Evolutionary conservation across 2,113 vertebrate genomes (phyloP).

Genomic region (Sphyrna mokarran): DNA sequence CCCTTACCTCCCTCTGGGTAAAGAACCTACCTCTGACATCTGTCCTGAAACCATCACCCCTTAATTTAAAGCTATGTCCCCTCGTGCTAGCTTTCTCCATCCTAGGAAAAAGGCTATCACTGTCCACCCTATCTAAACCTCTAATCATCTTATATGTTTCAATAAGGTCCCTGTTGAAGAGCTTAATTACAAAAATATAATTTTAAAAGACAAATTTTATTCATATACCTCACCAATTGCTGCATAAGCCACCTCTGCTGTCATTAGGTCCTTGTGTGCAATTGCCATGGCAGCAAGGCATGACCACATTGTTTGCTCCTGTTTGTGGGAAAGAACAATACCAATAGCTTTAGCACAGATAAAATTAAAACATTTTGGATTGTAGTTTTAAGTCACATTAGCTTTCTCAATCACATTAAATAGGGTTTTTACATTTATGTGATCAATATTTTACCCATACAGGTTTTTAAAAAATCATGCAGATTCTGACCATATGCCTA

Average conservation of each 20-base stretch:
- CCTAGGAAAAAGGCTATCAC: too few species aligned
- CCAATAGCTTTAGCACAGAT: neutral
- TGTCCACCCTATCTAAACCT: too few species aligned
- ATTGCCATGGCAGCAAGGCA: conserved; percentile 94
- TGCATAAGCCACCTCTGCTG: conserved; percentile 85
- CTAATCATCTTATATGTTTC: too few species aligned
- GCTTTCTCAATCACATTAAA: neutral
- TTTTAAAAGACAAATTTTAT: neutral
- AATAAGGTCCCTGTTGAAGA: too few species aligned
- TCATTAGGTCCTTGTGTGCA: conserved; percentile 73
- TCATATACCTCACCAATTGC: conserved; percentile 77
- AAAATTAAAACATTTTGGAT: neutral
- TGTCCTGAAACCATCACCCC: too few species aligned
- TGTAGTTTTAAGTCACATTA: conserved; percentile 14
- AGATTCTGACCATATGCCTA: neutral
- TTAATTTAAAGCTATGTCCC: too few species aligned
- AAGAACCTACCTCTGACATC: too few species aligned
- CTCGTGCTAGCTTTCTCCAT: too few species aligned
- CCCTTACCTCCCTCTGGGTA: too few species aligned
- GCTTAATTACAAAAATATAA: neutral
- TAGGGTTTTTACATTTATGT: neutral
- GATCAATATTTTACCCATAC: neutral
- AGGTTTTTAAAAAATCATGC: neutral
- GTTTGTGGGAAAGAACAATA: conserved; percentile 38
- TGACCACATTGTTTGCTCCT: conserved; percentile 87